Conservation (phyloP, 2,888 invertebrate species). For the Dasypogon diadema region DNA sequence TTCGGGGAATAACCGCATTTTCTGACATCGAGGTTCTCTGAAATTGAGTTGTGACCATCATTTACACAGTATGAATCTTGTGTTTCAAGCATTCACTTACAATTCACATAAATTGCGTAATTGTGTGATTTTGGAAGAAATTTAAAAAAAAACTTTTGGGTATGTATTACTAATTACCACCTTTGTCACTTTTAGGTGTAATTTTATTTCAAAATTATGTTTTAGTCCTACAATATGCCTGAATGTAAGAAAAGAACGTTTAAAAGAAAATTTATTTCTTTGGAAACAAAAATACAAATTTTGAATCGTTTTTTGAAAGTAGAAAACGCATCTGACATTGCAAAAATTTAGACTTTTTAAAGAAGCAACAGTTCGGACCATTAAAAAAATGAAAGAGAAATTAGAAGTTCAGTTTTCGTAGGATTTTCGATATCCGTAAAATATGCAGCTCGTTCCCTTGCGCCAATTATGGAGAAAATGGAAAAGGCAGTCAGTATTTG, state of each 20-base stretch:
- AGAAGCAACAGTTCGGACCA: slow-evolving; percentile 58
- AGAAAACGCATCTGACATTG: slow-evolving; percentile 56
- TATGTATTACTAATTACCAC: not conserved
- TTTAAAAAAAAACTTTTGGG: not conserved
- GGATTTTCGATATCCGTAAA: slow-evolving; percentile 54
- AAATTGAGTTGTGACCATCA: not conserved
- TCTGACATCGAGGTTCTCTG: too few relatives aligned
- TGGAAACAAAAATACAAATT: slow-evolving; percentile 53
- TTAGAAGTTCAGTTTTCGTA: slow-evolving; percentile 54
- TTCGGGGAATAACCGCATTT: too few relatives aligned
- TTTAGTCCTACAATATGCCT: not conserved
- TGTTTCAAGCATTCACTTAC: not conserved
- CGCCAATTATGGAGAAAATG: slow-evolving; percentile 58
- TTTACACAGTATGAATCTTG: not conserved
- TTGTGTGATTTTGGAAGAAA: not conserved
- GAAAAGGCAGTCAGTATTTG: slow-evolving; percentile 58
- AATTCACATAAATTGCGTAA: not conserved
- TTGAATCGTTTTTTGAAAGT: slow-evolving; percentile 56
- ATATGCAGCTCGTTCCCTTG: slow-evolving; percentile 51
- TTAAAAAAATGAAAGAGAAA: slow-evolving; percentile 58
- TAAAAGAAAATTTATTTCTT: slow-evolving; percentile 54
- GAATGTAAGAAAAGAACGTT: slow-evolving; percentile 45
- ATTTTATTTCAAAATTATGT: not conserved
- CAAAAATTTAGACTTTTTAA: slow-evolving; percentile 58
- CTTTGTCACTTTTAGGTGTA: not conserved